Base-by-base conservation (phyloP, 2,888 invertebrate genomes). In the Drosophila hamatofila region DNA sequence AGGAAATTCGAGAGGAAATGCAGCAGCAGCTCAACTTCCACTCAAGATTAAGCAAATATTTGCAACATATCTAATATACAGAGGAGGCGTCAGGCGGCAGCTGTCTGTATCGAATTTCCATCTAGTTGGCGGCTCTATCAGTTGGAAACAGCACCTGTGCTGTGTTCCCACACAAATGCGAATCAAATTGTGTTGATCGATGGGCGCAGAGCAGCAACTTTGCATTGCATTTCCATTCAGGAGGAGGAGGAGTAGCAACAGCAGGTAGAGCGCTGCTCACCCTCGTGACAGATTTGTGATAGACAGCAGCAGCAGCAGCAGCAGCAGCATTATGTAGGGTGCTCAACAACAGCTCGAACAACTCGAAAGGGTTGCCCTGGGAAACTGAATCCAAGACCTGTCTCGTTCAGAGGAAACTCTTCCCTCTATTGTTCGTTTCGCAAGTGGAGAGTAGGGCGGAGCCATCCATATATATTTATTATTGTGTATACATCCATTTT, bases 141-240 rank as follows among this genome's bases (percentile, higher is more conserved):
- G 44, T 75, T 77, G 81, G 78, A 83, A 87, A 62, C 78, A 80
- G 65, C 87, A 87, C 89, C 89, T 87, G 87, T 89, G 74, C n/a
- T 11, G 23, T 46, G 60, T 87, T 87, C 87, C 89, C 87, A 87
- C 87, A 25, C 51, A 75, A 78, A 85, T 86, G 84, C 88, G 84
- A 85, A 88, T 88, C 88, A 80, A 88, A 85, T 88, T 77, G 55
- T 79, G 59, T 73, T 88, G 88, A 84, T 84, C 79, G 88, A 84
- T 83, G 66, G 81, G 52, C 44, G 48, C 55, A n/a, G 46, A 59
- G 14, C 52, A 46, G 16, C 52, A 46, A 75, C 71, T 60, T 79
- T 65, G 60, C 66, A 65, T 70, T 72, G 62, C 75, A 71, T 59
- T 68, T 54, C 57, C 52, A 42, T 25, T 25, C 52, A 27, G 25